Base-by-base conservation (phyloP, 2,113 vertebrate genomes). In the Chionis minor region DNA sequence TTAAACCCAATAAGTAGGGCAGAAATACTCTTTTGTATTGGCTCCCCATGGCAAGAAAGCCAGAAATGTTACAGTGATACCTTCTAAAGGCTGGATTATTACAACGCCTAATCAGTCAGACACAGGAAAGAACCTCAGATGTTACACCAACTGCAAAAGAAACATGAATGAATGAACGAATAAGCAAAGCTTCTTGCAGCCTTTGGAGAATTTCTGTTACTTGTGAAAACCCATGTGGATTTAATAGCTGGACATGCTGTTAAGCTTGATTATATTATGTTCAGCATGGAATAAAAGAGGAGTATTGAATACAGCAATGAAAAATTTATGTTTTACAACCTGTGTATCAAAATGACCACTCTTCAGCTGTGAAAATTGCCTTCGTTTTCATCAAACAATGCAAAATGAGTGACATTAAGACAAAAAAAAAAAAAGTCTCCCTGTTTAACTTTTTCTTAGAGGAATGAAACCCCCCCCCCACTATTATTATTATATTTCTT, bases 211-310 rank as follows among this genome's bases (percentile, higher is more conserved):
- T 72, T 90, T 75, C 56, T 91, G 30, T 26, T 82, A n/a, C 47
- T 84, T 84, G 38, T 80, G 32, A 92, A 93, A 91, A 80, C 5
- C 47, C 33, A 65, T 49, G 40, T 80, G 35, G 30, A 63, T 89
- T 87, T 89, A 95, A 67, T 52, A 71, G 35, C 14, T 87, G 70
- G 66, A 92, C 40, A 61, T 42, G 27, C 24, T 62, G 22, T 78
- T 96, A 62, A 61, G 15, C 10, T 56, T 92, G 18, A 72, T 69
- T 75, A 74, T 75, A 55, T 51, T 63, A 65, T 15, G 6, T n/a
- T 85, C 33, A 67, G 14, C 12, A 28, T 1, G 1, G 26, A 90
- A 40, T 26, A 56, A 74, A 88, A 92, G 10, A 62, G 32, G 17
- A 73, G 6, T 62, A 71, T 28, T 51, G 28, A 78, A 30, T 4